phyloP scores from a whole-genome alignment of 2,113 vertebrate species.

The Hypanus sabinus region DNA sequence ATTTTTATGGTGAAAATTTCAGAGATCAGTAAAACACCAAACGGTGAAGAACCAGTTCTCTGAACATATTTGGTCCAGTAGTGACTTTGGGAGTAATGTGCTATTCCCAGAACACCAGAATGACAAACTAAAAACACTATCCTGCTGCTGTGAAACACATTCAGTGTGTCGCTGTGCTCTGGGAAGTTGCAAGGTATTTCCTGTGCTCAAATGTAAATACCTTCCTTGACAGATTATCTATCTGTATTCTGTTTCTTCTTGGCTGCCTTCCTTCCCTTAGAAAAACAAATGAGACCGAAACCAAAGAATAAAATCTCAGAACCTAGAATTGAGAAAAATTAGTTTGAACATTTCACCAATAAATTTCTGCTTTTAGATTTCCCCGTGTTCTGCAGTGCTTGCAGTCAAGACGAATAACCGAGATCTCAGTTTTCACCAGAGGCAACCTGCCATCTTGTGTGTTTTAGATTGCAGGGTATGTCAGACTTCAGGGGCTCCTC shows the following conservation, averaged over 20 bases:
- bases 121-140: not conserved
- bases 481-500: too few species aligned
- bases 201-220: not conserved
- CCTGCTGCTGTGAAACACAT: not conserved
- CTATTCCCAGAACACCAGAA: not conserved
- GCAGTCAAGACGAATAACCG: not conserved
- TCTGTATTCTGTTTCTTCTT: not conserved
- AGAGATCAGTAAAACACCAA: not conserved
- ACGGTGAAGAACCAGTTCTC: not conserved
- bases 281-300: not conserved
- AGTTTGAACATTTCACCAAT: not conserved
- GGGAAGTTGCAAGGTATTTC: conserved; percentile 25
- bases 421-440: not conserved
- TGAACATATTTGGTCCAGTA: too few species aligned
- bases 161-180: not conserved
- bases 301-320: not conserved
- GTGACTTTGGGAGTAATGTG: not conserved
- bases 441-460: not conserved
- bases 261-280: not conserved
- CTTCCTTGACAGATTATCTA: not conserved
- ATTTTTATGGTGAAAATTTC: not conserved
- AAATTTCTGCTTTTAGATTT: not conserved
- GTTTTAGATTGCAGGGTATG: not conserved
- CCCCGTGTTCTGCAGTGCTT: not conserved
- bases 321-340: not conserved